Percentiles rank a stretch among this genome's conserved stretches.
Conservation (phyloP, 2,888 invertebrate genomes). For the Allacma fusca region DNA sequence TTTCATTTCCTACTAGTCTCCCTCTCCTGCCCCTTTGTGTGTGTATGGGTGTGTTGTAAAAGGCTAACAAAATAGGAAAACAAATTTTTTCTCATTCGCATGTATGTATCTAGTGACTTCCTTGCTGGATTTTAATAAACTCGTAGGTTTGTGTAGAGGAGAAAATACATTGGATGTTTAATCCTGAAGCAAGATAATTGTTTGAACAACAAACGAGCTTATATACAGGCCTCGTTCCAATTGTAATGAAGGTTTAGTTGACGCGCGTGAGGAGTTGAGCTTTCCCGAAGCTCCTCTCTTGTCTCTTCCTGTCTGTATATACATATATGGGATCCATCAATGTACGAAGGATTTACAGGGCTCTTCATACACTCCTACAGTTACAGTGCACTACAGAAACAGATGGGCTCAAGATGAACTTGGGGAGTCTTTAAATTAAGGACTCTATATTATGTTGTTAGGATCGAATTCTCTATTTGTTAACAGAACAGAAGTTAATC, state of each 20-base stretch:
- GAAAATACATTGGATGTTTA: slow-evolving; percentile 27
- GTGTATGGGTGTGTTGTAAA: too few relatives aligned
- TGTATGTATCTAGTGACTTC: neutral
- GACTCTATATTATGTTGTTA: neutral
- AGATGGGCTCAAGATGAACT: neutral
- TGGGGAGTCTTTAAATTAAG: slow-evolving; percentile 21
- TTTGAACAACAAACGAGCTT: slow-evolving; percentile 33
- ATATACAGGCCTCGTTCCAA: neutral
- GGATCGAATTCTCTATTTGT: slow-evolving; percentile 26
- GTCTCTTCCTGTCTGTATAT: too few relatives aligned
- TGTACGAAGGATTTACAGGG: too few relatives aligned
- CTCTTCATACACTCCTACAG: too few relatives aligned
- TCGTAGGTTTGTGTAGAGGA: neutral
- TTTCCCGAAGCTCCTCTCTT: too few relatives aligned
- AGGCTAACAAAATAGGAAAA: neutral
- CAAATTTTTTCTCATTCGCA: neutral
- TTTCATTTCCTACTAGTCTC: too few relatives aligned
- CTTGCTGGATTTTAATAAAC: slow-evolving; percentile 27
- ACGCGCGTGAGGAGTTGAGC: neutral
- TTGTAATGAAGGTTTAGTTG: slow-evolving; percentile 9
- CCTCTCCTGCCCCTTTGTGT: too few relatives aligned
- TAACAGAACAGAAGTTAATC: slow-evolving; percentile 26
- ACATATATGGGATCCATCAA: too few relatives aligned
- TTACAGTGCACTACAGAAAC: too few relatives aligned
- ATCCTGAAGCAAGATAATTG: slow-evolving; percentile 42